Conservation (phyloP, 2,888 invertebrate genomes). For the Lampropteryx suffumata region DNA sequence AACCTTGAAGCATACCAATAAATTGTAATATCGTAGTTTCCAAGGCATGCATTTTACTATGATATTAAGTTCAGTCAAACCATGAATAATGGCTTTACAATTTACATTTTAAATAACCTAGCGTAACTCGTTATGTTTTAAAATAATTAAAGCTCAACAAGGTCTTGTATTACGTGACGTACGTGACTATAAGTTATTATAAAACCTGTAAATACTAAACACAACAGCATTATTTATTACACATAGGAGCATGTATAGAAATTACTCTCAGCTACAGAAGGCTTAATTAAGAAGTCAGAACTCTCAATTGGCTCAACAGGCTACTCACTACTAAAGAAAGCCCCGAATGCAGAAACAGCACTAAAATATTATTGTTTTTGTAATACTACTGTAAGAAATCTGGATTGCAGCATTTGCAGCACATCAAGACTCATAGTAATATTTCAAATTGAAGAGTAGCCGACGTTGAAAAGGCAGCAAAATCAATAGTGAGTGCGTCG, state of each 20-base stretch:
- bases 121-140: conserved; percentile 23
- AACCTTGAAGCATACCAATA: conserved; percentile 1
- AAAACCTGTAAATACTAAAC: conserved; percentile 28
- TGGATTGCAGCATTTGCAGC: neutral
- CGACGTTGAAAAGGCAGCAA: conserved; percentile 26
- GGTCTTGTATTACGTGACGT: conserved; percentile 26
- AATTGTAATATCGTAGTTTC: neutral
- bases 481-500: conserved; percentile 52
- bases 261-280: neutral
- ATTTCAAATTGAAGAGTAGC: conserved; percentile 26
- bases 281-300: too few species aligned
- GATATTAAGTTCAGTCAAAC: conserved; percentile 2
- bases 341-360: too few species aligned
- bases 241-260: neutral
- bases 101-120: conserved; percentile 7
- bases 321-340: too few species aligned
- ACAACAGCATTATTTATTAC: conserved; percentile 23
- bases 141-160: conserved; percentile 36
- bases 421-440: conserved; percentile 9
- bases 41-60: neutral
- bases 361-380: neutral
- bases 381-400: neutral
- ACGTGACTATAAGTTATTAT: conserved; percentile 29
- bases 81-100: conserved; percentile 6
- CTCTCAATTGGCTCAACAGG: neutral